Base-by-base conservation (phyloP, 2,888 invertebrate species). In the Cecidostiba fungosa region DNA sequence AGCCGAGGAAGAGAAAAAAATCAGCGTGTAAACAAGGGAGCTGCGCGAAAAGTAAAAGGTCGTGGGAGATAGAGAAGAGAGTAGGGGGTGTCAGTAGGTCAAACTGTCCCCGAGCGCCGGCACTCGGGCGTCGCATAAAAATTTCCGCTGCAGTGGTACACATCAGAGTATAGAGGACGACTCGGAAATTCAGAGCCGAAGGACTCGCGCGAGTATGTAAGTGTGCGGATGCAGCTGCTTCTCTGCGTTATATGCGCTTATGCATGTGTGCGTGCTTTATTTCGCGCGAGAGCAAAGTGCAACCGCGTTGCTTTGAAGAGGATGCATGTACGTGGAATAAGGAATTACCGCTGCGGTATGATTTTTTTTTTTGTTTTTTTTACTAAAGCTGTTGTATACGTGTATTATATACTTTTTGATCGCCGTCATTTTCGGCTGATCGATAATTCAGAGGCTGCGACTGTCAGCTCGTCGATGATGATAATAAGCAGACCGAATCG, bases 41-140 rank as follows among this genome's bases (percentile, higher is more conserved):
- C 43, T 10, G n/a, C 54, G 39, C 54, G 39, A 69, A n/a, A 14
- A 59, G n/a, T 43, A 66, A 80, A 72, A 72, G 36, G n/a, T 78
- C 39, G 39, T 3, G 36, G 39, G 16, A n/a, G 12, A 47, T 26
- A 50, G 36, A 6, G 29, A 16, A 50, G 36, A 16, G 29, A 16
- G 26, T 5, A 14, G 16, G 14, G 29, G 39, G 74, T 66, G 82
- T 62, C 82, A 82, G 74, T 82, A 82, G 82, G 74, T 82, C 82
- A 82, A 82, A 76, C 62, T 74, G 74, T 82, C 74, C 74, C 81
- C 50, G 23, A 19, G 54, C 47, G 23, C 32, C 59, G 54, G 32
- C 72, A 32, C 72, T 32, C 72, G 26, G 54, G 26, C 29, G 66
- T 66, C 66, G 66, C 73, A 81, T 81, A 73, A 73, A 81, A 81